Conservation (phyloP, 2,113 vertebrate species). For the Argyrosomus japonicus region DNA sequence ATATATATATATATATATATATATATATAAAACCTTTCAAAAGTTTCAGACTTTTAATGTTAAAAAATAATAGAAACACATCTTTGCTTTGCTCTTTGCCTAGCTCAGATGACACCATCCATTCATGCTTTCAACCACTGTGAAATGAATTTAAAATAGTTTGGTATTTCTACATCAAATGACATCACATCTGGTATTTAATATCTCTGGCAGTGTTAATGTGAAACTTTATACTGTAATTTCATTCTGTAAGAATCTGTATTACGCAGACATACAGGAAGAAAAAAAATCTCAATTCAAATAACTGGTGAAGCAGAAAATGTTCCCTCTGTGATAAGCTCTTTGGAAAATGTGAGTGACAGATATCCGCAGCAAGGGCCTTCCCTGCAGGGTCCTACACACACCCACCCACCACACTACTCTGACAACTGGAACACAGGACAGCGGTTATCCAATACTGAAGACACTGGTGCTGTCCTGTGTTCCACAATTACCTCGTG, state of each 20-base stretch:
- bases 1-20: background rate
- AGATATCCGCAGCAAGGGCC: constrained; percentile 72
- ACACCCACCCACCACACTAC: constrained; percentile 6
- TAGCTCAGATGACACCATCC: constrained; percentile 17
- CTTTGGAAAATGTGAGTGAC: constrained; percentile 70
- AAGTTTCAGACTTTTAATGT: constrained; percentile 6
- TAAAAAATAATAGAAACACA: constrained; percentile 10
- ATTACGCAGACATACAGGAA: constrained; percentile 52
- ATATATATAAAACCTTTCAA: constrained; percentile 17
- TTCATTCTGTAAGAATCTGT: constrained; percentile 56
- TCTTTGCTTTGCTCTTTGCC: background rate
- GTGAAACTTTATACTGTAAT: constrained; percentile 47
- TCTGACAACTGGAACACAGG: constrained; percentile 66
- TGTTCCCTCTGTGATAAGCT: constrained; percentile 77
- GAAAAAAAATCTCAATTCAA: constrained; percentile 66
- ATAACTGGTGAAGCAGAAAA: constrained; percentile 71
- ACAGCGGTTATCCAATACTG: constrained; percentile 55
- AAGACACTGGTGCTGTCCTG: constrained; percentile 23
- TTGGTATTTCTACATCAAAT: constrained; percentile 37
- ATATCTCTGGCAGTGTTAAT: constrained; percentile 34
- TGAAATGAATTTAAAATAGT: constrained; percentile 26
- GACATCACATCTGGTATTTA: constrained; percentile 49
- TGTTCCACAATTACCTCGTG: constrained; percentile 35
- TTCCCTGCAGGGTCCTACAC: constrained; percentile 60
- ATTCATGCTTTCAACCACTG: constrained; percentile 26